phyloP scores from a whole-genome alignment of 2,113 vertebrate species.

The Ageneiosus marmoratus region DNA sequence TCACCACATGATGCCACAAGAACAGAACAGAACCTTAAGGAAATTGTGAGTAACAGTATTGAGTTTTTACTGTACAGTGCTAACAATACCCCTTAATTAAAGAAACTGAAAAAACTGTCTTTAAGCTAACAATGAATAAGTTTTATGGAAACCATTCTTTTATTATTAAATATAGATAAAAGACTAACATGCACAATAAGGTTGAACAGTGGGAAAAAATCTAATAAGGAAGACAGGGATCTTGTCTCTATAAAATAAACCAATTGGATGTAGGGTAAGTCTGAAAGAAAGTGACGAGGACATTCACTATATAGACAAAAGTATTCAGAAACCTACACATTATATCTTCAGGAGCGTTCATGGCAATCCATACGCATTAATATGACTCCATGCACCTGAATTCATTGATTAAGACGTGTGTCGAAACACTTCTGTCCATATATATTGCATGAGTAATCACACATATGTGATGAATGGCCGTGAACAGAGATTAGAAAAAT shows the following conservation, averaged over 20 bases:
- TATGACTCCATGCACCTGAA: too few species aligned
- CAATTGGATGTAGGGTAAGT: background rate
- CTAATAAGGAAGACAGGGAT: background rate
- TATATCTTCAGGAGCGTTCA: too few species aligned
- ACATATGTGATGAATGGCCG: background rate
- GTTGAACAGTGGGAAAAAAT: background rate
- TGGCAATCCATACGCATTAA: too few species aligned
- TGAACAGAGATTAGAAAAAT: background rate
- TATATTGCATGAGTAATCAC: background rate
- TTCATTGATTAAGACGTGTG: too few species aligned
- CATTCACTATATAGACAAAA: too few species aligned
- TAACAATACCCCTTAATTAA: too few species aligned
- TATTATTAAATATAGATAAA: background rate
- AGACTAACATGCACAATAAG: background rate
- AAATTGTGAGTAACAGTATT: background rate
- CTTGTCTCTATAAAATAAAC: background rate
- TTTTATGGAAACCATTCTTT: background rate
- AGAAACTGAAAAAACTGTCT: too few species aligned
- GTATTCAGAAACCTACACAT: too few species aligned
- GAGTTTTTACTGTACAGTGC: background rate
- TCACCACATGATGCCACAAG: background rate
- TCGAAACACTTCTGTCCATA: background rate
- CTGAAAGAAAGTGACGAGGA: background rate
- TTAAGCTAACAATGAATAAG: background rate
- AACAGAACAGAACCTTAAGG: background rate